Conservation (phyloP, 2,113 vertebrate genomes). For the Alexandromys fortis region DNA sequence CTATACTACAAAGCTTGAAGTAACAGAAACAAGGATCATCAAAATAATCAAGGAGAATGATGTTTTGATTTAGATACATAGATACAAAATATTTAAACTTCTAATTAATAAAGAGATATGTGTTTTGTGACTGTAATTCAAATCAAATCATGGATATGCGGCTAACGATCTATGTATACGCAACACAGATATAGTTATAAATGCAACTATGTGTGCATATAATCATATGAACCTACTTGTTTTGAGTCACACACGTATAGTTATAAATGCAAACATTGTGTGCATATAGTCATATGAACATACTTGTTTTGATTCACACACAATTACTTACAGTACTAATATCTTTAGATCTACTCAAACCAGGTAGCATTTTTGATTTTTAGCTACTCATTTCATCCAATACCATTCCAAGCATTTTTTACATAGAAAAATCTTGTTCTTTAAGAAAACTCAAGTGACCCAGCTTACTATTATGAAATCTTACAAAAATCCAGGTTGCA, state of each 20-base stretch:
- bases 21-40: background rate
- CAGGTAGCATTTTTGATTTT: background rate
- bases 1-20: constrained; percentile 12
- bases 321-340: background rate
- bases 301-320: background rate
- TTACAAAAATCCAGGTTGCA: background rate
- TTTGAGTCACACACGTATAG: background rate
- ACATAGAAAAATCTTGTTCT: background rate
- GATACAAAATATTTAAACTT: background rate
- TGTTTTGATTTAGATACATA: background rate
- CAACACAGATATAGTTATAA: background rate
- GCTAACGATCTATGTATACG: background rate
- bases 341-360: background rate
- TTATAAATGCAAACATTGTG: background rate
- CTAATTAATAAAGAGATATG: background rate
- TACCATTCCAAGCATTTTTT: background rate
- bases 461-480: background rate
- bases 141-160: background rate
- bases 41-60: background rate
- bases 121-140: background rate
- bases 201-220: background rate
- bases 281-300: background rate
- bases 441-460: background rate
- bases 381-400: background rate
- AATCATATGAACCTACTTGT: background rate